Evolutionary conservation across 2,888 invertebrate genomes (phyloP).

Genomic region (Drosophila testacea): DNA sequence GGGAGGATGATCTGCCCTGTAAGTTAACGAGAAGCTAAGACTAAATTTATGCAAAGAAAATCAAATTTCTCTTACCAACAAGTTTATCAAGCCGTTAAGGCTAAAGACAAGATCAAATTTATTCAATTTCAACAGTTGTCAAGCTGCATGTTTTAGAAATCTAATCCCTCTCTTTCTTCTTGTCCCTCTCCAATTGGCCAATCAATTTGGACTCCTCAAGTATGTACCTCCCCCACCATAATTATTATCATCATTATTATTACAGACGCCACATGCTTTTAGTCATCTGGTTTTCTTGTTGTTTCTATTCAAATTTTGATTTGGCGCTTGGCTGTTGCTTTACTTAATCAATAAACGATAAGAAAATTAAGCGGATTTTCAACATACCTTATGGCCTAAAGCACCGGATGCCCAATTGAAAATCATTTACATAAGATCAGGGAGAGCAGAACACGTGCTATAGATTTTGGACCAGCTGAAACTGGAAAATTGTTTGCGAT

Average conservation of each 20-base stretch:
- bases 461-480: slow-evolving; percentile 54
- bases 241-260: slow-evolving; percentile 52
- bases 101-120: too few species aligned
- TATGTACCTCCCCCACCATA: slow-evolving; percentile 16
- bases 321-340: slow-evolving; percentile 4
- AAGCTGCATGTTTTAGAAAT: not conserved
- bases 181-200: slow-evolving; percentile 20
- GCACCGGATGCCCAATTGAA: slow-evolving; percentile 50
- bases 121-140: not conserved
- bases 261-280: slow-evolving; percentile 71
- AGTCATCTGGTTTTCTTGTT: slow-evolving; percentile 70
- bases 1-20: too few species aligned
- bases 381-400: slow-evolving; percentile 45
- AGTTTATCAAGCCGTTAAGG: too few species aligned
- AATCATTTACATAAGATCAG: slow-evolving; percentile 58
- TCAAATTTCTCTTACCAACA: too few species aligned
- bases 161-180: not conserved
- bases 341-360: slow-evolving; percentile 46
- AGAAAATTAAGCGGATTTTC: slow-evolving; percentile 65
- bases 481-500: slow-evolving; percentile 74
- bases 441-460: slow-evolving; percentile 38
- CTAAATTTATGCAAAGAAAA: too few species aligned
- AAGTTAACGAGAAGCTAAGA: too few species aligned
- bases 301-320: slow-evolving; percentile 14
- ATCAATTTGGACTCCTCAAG: slow-evolving; percentile 29